These are phyloP conservation scores for Plutomurus gul DNA, from an alignment of 1,140 invertebrate species.

Conservation along the genomic window DNA sequence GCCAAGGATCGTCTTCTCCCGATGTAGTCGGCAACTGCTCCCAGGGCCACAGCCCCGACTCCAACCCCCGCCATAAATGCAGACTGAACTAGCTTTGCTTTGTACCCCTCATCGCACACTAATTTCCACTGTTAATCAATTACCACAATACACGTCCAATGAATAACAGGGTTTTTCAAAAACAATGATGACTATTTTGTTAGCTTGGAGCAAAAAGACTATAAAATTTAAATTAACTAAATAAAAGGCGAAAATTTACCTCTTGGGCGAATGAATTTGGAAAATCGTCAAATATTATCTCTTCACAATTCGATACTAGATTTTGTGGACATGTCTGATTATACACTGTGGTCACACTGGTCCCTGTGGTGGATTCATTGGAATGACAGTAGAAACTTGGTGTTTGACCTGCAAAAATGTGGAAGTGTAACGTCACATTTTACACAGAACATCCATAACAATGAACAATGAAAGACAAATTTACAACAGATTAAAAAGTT, in stretches of 20 bases:
- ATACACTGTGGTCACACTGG: background rate
- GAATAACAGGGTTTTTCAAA: too few relatives aligned
- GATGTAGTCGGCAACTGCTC: conserved; percentile 36
- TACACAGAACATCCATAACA: background rate
- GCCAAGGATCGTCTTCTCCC: conserved; percentile 40
- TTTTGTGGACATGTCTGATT: conserved; percentile 38
- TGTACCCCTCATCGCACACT: conserved; percentile 43
- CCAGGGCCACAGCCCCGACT: conserved; percentile 41
- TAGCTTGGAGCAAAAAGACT: background rate
- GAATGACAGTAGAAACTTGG: background rate
- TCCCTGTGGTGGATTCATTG: background rate
- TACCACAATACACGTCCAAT: too few relatives aligned
- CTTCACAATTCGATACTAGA: conserved; percentile 27
- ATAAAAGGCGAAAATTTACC: conserved; percentile 7
- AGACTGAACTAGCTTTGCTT: conserved; percentile 37
- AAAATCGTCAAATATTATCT: background rate
- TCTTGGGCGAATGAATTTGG: conserved; percentile 39
- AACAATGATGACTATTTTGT: background rate
- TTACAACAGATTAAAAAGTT: background rate
- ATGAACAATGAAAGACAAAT: background rate
- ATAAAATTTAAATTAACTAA: background rate
- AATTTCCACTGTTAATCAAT: conserved; percentile 41
- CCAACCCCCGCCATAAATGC: conserved; percentile 48
- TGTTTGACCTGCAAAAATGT: background rate
- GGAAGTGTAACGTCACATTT: background rate